phyloP scores from a whole-genome alignment of 2,888 invertebrate genomes.

The Apotomis turbidana region DNA sequence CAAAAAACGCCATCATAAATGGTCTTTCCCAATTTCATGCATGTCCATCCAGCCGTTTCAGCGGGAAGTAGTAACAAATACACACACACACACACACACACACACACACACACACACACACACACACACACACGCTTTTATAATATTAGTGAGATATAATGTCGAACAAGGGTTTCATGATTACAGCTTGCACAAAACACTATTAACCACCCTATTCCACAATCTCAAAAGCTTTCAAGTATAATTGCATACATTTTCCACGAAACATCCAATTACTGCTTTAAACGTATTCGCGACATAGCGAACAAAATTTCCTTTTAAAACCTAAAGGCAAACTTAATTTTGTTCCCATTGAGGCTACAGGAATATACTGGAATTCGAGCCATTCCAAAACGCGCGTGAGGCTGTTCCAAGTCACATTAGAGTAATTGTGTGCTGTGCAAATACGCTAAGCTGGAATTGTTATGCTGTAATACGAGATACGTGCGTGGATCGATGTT shows the following conservation, averaged over 20 bases:
- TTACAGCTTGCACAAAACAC: background rate
- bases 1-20: too few species aligned
- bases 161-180: too few species aligned
- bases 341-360: conserved; percentile 6
- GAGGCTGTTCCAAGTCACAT: conserved; percentile 21
- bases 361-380: conserved; percentile 5
- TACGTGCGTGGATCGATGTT: too few species aligned
- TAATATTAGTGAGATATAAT: too few species aligned
- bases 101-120: too few species aligned
- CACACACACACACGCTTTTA: too few species aligned
- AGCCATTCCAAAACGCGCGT: conserved; percentile 7
- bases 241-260: background rate
- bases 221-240: background rate
- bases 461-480: background rate
- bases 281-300: background rate
- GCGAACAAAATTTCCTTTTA: conserved; percentile 2
- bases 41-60: too few species aligned
- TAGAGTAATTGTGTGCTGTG: conserved; percentile 28
- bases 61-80: too few species aligned
- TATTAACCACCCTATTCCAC: background rate
- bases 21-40: too few species aligned
- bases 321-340: conserved; percentile 16
- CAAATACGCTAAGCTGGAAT: conserved; percentile 6
- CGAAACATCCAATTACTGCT: conserved; percentile 5
- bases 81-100: too few species aligned